Evolutionary conservation across 2,113 vertebrate species (phyloP), one percentile per base, ranked within the genome.

Genomic region (Anas platyrhynchos): DNA sequence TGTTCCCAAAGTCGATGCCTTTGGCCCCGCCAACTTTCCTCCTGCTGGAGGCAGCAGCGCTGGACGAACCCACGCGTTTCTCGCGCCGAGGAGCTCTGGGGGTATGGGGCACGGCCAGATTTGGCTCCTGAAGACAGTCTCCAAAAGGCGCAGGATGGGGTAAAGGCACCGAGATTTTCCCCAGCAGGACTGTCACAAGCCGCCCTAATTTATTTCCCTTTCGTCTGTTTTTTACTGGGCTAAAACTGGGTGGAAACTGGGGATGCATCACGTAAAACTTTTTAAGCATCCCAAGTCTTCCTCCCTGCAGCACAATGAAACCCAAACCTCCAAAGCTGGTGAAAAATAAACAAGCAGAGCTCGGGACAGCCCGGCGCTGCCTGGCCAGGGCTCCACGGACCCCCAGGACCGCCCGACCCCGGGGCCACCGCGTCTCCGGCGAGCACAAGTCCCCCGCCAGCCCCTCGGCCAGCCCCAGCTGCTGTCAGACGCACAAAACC

Each of bases 21-120:
- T 18, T 36, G 38, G 20, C 50, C 11, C 59, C 74, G 88, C 91
- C 90, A 93, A 62, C 55, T 69, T 31, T 74, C 59, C 94, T 69
- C 5, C 85, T 31, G 26, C 44, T 77, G 82, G 52, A 83, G 88
- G 71, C 38, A 52, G 71, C 69, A 54, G 52, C 7, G 80, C 80
- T 21, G 46, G 62, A 41, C 80, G 52, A 96, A 55, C 78, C 73
- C 94, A 87, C 77, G 48, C 54, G 58, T 80, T 94, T 74, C 88
- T 87, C 84, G 88, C 89, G 11, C 66, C 66, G 73, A 18, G 75
- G 83, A 67, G 85, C 73, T 50, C 56, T 66, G 38, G 16, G 2
- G 32, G 58, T 36, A 41, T 7, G 32, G 72, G 81, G 44, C 81
- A 48, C 5, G 2, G 76, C 71, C 25, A 1, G 34, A 55, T 88